Evolutionary conservation across 2,888 invertebrate species (phyloP).

Genomic region (Tineola bisselliella): DNA sequence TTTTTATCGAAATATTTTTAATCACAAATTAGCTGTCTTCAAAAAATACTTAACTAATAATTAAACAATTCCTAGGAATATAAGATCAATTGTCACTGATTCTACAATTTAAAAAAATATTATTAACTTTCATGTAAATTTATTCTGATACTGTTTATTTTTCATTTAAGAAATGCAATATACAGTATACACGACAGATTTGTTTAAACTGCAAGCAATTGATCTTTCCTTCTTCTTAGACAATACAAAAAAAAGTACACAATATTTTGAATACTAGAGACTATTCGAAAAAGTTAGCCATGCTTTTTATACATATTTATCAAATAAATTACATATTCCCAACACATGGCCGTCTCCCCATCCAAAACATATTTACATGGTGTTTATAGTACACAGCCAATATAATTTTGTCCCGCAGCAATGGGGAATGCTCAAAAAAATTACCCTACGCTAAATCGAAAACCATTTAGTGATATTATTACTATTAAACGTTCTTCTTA

Average conservation of each 20-base stretch:
- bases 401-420: conserved; percentile 21
- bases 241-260: neutral
- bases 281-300: conserved; percentile 21
- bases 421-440: too few relatives aligned
- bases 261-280: neutral
- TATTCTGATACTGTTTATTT: too few relatives aligned
- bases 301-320: conserved; percentile 36
- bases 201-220: neutral
- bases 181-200: too few relatives aligned
- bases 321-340: conserved; percentile 6
- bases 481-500: too few relatives aligned
- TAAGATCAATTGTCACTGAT: neutral
- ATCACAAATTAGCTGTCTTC: conserved; percentile 5
- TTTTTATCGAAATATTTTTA: neutral
- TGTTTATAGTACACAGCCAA: conserved; percentile 47
- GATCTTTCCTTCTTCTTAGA: neutral
- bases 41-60: neutral
- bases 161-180: too few relatives aligned
- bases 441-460: too few relatives aligned
- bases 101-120: neutral
- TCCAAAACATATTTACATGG: conserved; percentile 6
- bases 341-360: neutral
- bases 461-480: too few relatives aligned
- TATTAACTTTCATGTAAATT: too few relatives aligned
- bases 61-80: neutral